phyloP scores from a whole-genome alignment of 2,113 vertebrate genomes.

The Pachypanchax playfairii region DNA sequence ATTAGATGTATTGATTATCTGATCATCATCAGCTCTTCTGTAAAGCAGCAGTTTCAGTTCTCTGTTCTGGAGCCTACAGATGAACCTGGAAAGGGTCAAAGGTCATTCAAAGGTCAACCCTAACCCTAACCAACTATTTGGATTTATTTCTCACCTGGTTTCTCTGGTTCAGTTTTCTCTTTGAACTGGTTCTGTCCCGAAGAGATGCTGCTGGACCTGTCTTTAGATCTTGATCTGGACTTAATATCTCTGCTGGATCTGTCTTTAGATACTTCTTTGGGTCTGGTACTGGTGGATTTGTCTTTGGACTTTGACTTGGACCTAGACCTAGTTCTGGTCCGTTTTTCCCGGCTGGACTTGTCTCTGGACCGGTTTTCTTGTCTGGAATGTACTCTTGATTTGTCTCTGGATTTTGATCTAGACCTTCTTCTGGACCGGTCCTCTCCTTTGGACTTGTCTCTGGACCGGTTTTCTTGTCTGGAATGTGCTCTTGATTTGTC shows the following conservation, averaged over 20 bases:
- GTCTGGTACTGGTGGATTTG: not conserved
- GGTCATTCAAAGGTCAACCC: no score
- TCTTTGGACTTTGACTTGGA: constrained; percentile 14
- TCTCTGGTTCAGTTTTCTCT: not conserved
- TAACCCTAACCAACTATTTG: no score
- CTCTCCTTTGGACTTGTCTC: not conserved
- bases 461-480: not conserved
- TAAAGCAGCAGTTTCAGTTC: no score
- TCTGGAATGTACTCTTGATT: not conserved
- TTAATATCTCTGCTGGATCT: not conserved
- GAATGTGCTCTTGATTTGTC: not conserved
- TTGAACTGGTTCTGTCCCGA: not conserved
- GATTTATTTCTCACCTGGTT: constrained; percentile 38
- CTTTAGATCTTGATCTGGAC: constrained; percentile 1
- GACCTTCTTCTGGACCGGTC: not conserved
- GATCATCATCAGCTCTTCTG: no score
- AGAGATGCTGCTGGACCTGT: not conserved
- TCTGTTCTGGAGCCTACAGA: no score
- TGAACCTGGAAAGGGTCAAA: no score
- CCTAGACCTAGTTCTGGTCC: not conserved
- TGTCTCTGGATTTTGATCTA: constrained; percentile 10
- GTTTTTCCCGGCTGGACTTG: not conserved
- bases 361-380: not conserved
- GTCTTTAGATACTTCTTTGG: not conserved
- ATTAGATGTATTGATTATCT: no score